phyloP scores from a whole-genome alignment of 2,888 invertebrate genomes.

The Drosophila pegasa region DNA sequence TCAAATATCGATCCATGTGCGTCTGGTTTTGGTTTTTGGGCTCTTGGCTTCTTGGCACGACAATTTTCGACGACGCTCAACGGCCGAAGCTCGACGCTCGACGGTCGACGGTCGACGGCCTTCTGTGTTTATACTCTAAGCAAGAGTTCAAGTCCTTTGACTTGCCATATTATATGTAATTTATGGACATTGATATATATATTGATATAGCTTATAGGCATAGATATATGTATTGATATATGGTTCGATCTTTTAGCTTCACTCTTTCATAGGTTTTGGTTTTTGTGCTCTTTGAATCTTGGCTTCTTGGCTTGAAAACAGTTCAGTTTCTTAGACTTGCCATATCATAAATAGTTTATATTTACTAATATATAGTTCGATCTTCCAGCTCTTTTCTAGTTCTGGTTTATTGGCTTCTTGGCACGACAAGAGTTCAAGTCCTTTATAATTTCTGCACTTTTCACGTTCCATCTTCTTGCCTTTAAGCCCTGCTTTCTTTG shows the following conservation, averaged over 20 bases:
- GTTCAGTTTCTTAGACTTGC: not conserved
- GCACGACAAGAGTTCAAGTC: too few species aligned
- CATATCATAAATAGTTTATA: not conserved
- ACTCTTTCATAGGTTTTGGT: too few species aligned
- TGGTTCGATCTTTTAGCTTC: too few species aligned
- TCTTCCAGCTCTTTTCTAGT: not conserved
- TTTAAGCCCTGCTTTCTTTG: too few species aligned
- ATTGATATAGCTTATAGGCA: not conserved
- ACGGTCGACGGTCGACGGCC: conserved; percentile 54
- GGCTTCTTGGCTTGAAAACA: conserved; percentile 55
- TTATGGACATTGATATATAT: not conserved
- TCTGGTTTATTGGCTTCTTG: too few species aligned
- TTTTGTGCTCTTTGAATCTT: conserved; percentile 53
- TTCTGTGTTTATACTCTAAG: conserved; percentile 2
- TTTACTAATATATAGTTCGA: too few species aligned
- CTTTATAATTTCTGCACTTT: too few species aligned
- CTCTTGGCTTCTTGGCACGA: conserved; percentile 59
- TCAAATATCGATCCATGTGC: conserved; percentile 83
- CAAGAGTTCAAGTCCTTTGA: not conserved
- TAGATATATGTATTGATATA: not conserved
- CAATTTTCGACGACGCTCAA: conserved; percentile 60
- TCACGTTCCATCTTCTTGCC: too few species aligned
- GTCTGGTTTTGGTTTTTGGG: conserved; percentile 73
- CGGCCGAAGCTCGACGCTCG: too few species aligned
- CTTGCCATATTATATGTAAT: not conserved